phyloP scores from a whole-genome alignment of 2,797 vertebrate genomes.

The Sphaeramia orbicularis region DNA sequence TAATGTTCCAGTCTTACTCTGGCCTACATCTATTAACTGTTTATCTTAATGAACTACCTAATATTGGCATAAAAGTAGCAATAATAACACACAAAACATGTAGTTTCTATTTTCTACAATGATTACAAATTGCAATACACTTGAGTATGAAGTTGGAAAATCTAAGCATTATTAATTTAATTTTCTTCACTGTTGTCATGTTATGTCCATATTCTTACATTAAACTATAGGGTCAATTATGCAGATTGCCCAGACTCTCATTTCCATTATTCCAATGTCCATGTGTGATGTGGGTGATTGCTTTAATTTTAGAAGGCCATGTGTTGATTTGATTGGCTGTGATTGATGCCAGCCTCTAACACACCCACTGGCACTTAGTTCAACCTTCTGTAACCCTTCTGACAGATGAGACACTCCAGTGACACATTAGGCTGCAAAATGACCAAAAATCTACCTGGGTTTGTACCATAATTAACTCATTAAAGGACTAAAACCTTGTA shows the following conservation, averaged over 20 bases:
- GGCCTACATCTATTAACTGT: too few species aligned
- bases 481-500: slow-evolving; percentile 43
- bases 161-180: too few species aligned
- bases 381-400: slow-evolving; percentile 27
- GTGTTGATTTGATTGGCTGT: slow-evolving; percentile 45
- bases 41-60: too few species aligned
- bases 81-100: too few species aligned
- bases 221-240: slow-evolving; percentile 18
- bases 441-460: slow-evolving; percentile 45
- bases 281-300: slow-evolving; percentile 28
- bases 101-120: too few species aligned
- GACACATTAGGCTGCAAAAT: slow-evolving; percentile 32
- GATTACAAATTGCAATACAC: too few species aligned
- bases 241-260: slow-evolving; percentile 19
- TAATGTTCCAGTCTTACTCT: too few species aligned
- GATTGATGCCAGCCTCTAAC: slow-evolving; percentile 43
- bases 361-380: slow-evolving; percentile 37
- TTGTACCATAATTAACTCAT: slow-evolving; percentile 35
- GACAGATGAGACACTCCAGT: slow-evolving; percentile 17
- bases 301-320: slow-evolving; percentile 33
- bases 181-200: too few species aligned
- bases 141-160: too few species aligned
- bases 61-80: too few species aligned
- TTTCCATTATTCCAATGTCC: slow-evolving; percentile 47
- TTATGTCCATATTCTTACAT: slow-evolving; percentile 3